Evolutionary conservation across 2,113 vertebrate genomes (phyloP).

Genomic region (Lathamus discolor): DNA sequence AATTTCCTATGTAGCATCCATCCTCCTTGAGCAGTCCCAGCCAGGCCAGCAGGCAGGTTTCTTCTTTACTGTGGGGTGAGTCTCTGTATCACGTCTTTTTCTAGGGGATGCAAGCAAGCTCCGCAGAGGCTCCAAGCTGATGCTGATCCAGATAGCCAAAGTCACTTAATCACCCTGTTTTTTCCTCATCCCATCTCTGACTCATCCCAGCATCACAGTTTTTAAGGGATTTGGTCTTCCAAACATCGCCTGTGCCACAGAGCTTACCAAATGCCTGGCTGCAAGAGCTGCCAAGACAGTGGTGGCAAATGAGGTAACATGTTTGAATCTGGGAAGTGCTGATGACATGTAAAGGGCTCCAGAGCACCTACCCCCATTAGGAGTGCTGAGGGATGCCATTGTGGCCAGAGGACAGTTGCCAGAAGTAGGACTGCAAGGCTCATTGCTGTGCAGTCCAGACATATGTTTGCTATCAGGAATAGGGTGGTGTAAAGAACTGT

Average conservation of each 20-base stretch:
- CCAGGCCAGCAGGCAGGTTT: neutral
- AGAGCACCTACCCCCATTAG: slow-evolving; percentile 17
- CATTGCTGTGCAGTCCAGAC: slow-evolving; percentile 39
- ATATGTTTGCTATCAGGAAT: slow-evolving; percentile 56
- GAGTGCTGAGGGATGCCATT: neutral
- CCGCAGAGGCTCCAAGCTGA: neutral
- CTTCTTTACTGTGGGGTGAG: neutral
- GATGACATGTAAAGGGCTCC: neutral
- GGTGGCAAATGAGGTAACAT: neutral
- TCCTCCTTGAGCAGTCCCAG: neutral
- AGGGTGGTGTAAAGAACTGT: slow-evolving; percentile 35
- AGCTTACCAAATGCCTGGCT: neutral
- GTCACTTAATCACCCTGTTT: neutral
- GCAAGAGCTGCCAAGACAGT: neutral
- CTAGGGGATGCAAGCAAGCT: neutral
- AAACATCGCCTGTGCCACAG: neutral
- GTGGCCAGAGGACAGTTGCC: slow-evolving; percentile 40
- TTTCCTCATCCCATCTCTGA: neutral
- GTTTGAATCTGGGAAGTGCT: neutral
- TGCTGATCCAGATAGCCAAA: neutral
- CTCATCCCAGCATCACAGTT: neutral
- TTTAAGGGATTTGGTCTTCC: neutral
- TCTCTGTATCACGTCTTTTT: neutral
- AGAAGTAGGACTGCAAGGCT: slow-evolving; percentile 37
- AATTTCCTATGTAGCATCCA: neutral